A percentile compares a stretch with the other conserved stretches of the same genome.
phyloP scores from a whole-genome alignment of 2,113 vertebrate species.

The Amphiprion ocellaris region DNA sequence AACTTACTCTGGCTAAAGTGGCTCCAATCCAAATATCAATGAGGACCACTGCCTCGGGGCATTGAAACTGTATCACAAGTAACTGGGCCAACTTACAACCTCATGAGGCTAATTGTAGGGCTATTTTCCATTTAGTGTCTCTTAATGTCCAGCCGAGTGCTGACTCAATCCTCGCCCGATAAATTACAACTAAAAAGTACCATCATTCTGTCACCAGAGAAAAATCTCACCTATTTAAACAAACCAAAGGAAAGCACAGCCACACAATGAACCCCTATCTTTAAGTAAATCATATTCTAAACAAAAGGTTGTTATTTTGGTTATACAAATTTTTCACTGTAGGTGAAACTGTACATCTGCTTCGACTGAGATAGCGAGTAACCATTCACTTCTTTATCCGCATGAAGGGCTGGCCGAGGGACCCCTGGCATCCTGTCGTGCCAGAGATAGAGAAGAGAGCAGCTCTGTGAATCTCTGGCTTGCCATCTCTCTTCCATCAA shows the following conservation, averaged over 20 bases:
- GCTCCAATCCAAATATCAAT: constrained; percentile 50
- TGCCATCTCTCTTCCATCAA: constrained; percentile 72
- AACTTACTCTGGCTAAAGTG: constrained; percentile 44
- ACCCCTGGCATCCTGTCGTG: constrained; percentile 40
- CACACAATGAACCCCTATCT: too few relatives aligned
- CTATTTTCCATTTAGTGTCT: constrained; percentile 35
- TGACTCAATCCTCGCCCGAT: too few relatives aligned
- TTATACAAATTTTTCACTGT: neutral
- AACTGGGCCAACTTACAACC: constrained; percentile 9
- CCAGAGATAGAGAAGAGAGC: constrained; percentile 73
- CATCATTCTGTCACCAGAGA: too few relatives aligned
- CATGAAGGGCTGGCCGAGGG: constrained; percentile 40
- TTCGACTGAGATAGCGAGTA: constrained; percentile 14
- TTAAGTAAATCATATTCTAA: too few relatives aligned
- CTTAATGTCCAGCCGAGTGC: constrained; percentile 6
- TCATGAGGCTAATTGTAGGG: constrained; percentile 45
- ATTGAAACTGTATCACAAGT: constrained; percentile 26
- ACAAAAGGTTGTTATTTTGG: constrained; percentile 5
- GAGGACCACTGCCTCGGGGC: constrained; percentile 19
- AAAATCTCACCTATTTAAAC: too few relatives aligned
- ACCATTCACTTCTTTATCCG: constrained; percentile 44
- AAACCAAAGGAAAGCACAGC: too few relatives aligned
- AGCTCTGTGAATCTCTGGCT: constrained; percentile 78
- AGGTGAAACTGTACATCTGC: constrained; percentile 48
- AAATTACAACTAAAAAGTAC: too few relatives aligned